Evolutionary conservation across 2,888 invertebrate species (phyloP), one percentile per base, ranked within the genome.

Genomic region (Coenonympha glycerion): DNA sequence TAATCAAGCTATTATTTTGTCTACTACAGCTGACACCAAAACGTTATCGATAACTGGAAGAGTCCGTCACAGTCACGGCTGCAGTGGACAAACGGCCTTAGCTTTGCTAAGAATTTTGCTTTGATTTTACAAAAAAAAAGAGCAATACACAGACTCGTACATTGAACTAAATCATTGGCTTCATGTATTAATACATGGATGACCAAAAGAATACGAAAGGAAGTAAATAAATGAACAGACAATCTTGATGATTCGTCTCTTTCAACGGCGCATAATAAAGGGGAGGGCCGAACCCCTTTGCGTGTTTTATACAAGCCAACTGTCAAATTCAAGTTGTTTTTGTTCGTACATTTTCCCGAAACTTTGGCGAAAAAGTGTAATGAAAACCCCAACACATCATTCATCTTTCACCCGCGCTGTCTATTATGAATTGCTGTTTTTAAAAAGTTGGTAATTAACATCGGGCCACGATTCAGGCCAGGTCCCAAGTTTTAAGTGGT

Each of bases 381-480:
- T 64, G 61, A 68, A 68, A 71, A 75, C 68, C 69, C 71, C 68
- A 75, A 79, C 79, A 82, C 84, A 79, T 86, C 85, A 87, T 86
- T 85, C 83, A 86, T 86, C 79, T 80, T 79, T 77, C 77, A 70
- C 65, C 76, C 71, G 63, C 67, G 69, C 82, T 85, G 82, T 86
- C 86, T 78, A 85, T 85, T 84, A 85, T 87, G 84, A 87, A 79
- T 83, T 85, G 85, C 85, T 83, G 75, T 86, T 84, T 84, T 79
- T 63, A 71, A 81, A 68, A 86, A 87, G 82, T 85, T 87, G 67
- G 72, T 87, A 86, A 87, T 87, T 86, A 86, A 85, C 86, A 83
- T 73, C 68, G 66, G 68, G 62, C 71, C 69, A 71, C 68, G 66
- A 75, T 72, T 74, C 71, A 69, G 65, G 70, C 65, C 74, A 76